Evolutionary conservation across 2,113 vertebrate species (phyloP), one percentile per base, ranked within the genome.

Genomic region (Brachionichthys hirsutus): DNA sequence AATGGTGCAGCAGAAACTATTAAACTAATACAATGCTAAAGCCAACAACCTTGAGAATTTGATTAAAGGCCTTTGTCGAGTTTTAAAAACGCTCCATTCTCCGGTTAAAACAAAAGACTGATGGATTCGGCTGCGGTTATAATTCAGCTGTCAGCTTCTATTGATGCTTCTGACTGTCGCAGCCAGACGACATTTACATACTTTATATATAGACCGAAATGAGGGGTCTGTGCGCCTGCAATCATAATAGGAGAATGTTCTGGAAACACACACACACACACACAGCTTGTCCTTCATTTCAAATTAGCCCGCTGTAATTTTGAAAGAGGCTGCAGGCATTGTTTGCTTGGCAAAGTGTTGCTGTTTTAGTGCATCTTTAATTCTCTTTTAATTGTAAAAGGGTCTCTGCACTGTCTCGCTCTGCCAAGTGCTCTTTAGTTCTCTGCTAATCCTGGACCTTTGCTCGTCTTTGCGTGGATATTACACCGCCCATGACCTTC

Each of bases 1-100:
- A 94, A 96, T 92, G 92, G 93, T 91, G 90, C 93, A 94, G 92
- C 92, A 94, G 94, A 95, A 94, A 95, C 94, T 93, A 95, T 96
- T 95, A 96, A 94, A 94, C 93, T 91, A 95, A 94, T 94, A 95
- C 94, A 94, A 94, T 96, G 94, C 93, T 93, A 95, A 94, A 95
- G 92, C 92, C 93, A 95, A 91, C 93, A 94, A 96, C 94, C 94
- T 94, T 89, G 89, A 92, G 93, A 94, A 93, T 96, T 95, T 97
- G 96, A 96, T 97, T 96, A 95, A 95, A 94, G 94, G 93, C 93
- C 93, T 84, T 95, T 95, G 93, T 87, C 92, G 93, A 90, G 94
- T 94, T 94, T 93, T 93, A 90, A 96, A 93, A 92, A 91, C 84
- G 88, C 88, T 91, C 87, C 90, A 90, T 91, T 91, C 88, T 88